Percentiles rank a stretch among this genome's conserved stretches.
These are phyloP conservation scores for Alviniconcha marisindica DNA, from an alignment of 1,140 invertebrate genomes.

Conservation along the genomic window DNA sequence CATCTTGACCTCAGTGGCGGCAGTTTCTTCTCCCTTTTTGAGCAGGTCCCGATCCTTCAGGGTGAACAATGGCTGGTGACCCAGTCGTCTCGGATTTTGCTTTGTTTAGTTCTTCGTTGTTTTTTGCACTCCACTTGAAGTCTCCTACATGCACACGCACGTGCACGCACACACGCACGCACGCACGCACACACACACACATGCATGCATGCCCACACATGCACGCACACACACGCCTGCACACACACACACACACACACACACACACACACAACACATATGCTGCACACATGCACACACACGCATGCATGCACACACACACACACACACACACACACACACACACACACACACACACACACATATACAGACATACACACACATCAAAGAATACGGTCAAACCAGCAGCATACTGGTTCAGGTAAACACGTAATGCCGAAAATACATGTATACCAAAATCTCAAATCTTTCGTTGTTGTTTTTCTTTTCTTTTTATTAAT, in stretches of 20 bases:
- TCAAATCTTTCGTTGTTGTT: no score
- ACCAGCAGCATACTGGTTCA: not conserved
- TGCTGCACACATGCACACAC: not conserved
- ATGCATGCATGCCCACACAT: constrained; percentile 17
- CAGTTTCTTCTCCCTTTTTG: no score
- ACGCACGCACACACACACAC: constrained; percentile 20
- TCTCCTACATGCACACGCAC: not conserved
- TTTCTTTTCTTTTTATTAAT: no score
- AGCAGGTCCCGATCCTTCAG: no score
- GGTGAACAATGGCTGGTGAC: no score
- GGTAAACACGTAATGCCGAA: no score
- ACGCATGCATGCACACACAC: constrained; percentile 3
- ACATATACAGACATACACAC: not conserved
- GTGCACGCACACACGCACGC: constrained; percentile 17
- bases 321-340: constrained; percentile 23
- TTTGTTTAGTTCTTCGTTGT: no score
- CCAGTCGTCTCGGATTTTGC: no score
- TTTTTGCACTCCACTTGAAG: no score
- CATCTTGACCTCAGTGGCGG: no score
- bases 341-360: not conserved
- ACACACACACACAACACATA: not conserved
- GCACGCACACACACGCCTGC: constrained; percentile 19
- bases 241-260: constrained; percentile 3
- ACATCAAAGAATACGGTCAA: not conserved
- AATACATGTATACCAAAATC: no score